Base-by-base conservation (phyloP, 2,797 vertebrate genomes). In the Rousettus madagascariensis region DNA sequence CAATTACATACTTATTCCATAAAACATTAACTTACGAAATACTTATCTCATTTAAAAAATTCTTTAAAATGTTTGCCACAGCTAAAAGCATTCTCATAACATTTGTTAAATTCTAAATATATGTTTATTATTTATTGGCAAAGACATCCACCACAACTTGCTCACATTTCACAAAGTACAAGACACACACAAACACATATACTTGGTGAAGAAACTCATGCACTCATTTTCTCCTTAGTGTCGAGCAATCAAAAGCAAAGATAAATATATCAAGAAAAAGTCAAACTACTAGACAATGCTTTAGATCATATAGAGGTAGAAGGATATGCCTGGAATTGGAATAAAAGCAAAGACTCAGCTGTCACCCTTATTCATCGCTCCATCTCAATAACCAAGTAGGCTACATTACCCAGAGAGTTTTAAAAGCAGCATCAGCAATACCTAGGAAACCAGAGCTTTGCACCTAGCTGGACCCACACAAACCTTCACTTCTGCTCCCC, bases 161-260 rank as follows among this genome's bases (percentile, higher is more conserved):
- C 53, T 96, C 82, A 92, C 74, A 91, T 71, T 91, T 92, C 89
- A 97, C 68, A 95, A 91, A 94, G 88, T 51, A 75, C 66, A 93
- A 92, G 53, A 93, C 24, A 93, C 53, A 94, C 85, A 95, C 61
- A 93, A 55, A 88, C 66, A 88, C 61, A 61, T 30, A 30, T 26
- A 86, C n/a, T 88, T 86, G 16, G 46, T 65, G 38, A 90, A 72
- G 3, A 96, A 22, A 90, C 28, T 94, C 51, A 55, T 59, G 41
- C 41, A 87, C 55, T 75, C 26, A 68, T 95, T 96, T 93, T 94
- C 77, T 77, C 74, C 89, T 86, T 46, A 82, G 30, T 63, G 59
- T 87, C n/a, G 49, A 93, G 28, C 26, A 94, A 91, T 93, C 74
- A 94, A 85, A 83, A 82, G 41, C 41, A 55, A 88, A 91, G 91